Evolutionary conservation across 2,888 invertebrate species (phyloP).

Genomic region (Hybos culiciformis): DNA sequence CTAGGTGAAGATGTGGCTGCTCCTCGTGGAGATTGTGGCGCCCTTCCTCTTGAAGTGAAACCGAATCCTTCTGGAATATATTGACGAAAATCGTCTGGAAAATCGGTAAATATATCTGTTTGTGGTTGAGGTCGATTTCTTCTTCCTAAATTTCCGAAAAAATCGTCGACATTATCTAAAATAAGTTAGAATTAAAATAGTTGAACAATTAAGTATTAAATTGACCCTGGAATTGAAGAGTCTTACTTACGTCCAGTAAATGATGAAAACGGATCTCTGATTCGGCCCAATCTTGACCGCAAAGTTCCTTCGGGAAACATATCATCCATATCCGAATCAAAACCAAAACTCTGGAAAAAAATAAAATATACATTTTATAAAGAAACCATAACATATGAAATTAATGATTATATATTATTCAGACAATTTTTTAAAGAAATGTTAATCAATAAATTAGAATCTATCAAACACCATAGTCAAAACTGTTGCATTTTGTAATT

Average conservation of each 20-base stretch:
- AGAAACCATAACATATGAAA: too few relatives aligned
- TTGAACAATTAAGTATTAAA: too few relatives aligned
- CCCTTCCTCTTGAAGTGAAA: slow-evolving; percentile 10
- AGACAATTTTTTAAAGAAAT: too few relatives aligned
- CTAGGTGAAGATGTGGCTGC: slow-evolving; percentile 6
- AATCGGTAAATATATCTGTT: slow-evolving; percentile 25
- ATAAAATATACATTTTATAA: too few relatives aligned
- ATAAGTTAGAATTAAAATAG: slow-evolving; percentile 26
- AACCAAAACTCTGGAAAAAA: slow-evolving; percentile 32
- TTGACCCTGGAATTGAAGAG: too few relatives aligned
- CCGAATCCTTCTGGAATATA: slow-evolving; percentile 33
- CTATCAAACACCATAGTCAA: too few relatives aligned
- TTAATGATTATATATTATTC: too few relatives aligned
- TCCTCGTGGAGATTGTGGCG: slow-evolving; percentile 11
- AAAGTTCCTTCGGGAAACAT: slow-evolving; percentile 28
- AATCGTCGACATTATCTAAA: slow-evolving; percentile 31
- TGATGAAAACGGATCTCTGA: slow-evolving; percentile 31
- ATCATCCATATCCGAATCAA: slow-evolving; percentile 30
- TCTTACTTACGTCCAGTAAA: slow-evolving; percentile 34
- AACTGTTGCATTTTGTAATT: too few relatives aligned
- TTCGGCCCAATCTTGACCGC: slow-evolving; percentile 29
- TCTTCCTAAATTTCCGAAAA: slow-evolving; percentile 20
- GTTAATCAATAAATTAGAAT: too few relatives aligned
- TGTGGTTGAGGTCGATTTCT: slow-evolving; percentile 16
- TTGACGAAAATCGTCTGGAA: slow-evolving; percentile 35